Conservation (phyloP, 2,113 vertebrate genomes). For the Lynx canadensis region DNA sequence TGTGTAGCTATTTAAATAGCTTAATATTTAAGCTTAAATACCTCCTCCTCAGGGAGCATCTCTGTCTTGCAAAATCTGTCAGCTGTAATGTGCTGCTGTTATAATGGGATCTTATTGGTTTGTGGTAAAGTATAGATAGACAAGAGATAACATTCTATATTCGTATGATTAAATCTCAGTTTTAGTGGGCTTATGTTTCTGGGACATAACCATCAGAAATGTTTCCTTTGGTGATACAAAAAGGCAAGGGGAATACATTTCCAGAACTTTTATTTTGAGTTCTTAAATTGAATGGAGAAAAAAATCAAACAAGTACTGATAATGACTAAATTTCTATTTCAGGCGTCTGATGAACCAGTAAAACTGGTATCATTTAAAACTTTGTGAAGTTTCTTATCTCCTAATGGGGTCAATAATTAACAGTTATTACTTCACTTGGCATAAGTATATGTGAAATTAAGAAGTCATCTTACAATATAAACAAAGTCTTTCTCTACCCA, state of each 20-base stretch:
- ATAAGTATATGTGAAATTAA: conserved; percentile 10
- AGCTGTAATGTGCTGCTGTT: neutral
- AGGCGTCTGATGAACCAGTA: neutral
- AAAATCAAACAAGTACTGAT: neutral
- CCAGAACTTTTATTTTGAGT: neutral
- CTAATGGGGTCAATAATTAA: neutral
- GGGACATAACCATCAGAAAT: neutral
- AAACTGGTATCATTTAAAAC: neutral
- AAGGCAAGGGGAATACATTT: neutral
- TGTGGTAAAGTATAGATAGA: neutral
- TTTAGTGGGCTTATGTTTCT: neutral
- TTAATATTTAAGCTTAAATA: too few species aligned
- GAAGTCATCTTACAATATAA: neutral
- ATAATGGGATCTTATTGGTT: neutral
- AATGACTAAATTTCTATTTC: neutral
- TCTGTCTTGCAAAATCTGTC: neutral
- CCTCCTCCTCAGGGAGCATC: neutral
- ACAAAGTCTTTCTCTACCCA: neutral
- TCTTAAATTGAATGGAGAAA: neutral
- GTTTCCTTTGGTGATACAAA: neutral
- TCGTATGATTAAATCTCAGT: neutral
- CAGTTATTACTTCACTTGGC: neutral
- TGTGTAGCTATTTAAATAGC: too few species aligned
- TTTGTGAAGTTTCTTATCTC: neutral
- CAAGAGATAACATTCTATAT: neutral